Base-by-base conservation (phyloP, 2,888 invertebrate species). In the Schizotus pectinicornis region DNA sequence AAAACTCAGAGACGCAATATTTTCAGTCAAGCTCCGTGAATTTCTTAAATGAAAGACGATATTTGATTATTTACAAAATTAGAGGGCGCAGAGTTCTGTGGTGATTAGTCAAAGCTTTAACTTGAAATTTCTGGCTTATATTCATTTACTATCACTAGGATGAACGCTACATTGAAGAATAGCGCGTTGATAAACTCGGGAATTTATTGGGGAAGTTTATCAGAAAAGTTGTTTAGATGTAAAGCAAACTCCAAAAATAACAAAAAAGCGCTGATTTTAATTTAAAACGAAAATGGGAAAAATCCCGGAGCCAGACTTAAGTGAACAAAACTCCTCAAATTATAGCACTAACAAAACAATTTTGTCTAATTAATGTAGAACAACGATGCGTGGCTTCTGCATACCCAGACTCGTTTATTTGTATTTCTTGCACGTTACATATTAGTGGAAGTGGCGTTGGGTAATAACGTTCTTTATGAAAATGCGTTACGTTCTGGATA, bases 111-210 rank as follows among this genome's bases (percentile, higher is more conserved):
- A 50, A 50, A 50, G 34, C 14, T 41, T 50, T 14, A 39, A 12
- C 33, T 37, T 30, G 36, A 48, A 42, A 51, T 33, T 14, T 33
- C 9, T 22, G 14, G 11, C 9, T 14, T 34, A 14, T 43, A 30
- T 7, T 6, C n/a, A n/a, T 12, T 14, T 36, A 52, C 13, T 43
- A 53, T 52, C 45, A 43, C n/a, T 36, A 14, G 35, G 35, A 33
- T 52, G 31, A 12, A 34, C 31, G 45, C 43, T 51, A 51, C 35
- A 42, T 41, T 43, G 52, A 52, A 52, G 43, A 45, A 52, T 52
- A 43, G 43, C 45, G 43, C 36, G 33, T 43, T 31, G 52, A 52
- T 52, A 52, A 52, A 51, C 33, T 51, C 11, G 36, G 13, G 12
- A 31, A 31, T 52, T 43, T 52, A 52, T 52, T 38, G 14, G 32